Evolutionary conservation across 2,113 vertebrate genomes (phyloP), one percentile per base, ranked within the genome.

Genomic region (Phaethon lepturus): DNA sequence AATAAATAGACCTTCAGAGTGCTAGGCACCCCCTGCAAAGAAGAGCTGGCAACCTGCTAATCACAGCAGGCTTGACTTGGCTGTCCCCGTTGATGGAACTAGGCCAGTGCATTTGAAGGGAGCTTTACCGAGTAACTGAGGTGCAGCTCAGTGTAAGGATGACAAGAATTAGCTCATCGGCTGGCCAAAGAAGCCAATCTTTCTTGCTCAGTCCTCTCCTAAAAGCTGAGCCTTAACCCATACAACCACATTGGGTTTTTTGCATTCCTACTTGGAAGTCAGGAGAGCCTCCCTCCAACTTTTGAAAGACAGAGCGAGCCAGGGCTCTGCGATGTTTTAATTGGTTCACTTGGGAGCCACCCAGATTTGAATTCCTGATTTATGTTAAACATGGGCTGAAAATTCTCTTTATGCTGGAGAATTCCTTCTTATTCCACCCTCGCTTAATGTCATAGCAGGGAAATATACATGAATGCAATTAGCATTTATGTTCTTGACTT

Each of bases 281-380:
- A 90, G 60, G 74, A 80, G 24, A 94, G 33, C 14, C 26, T 93
- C n/a, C 52, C 44, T 74, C 69, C 52, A 84, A 56, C 79, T 81
- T 93, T 64, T 93, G 71, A 96, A 86, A 94, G 59, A 38, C 44
- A 63, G 84, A 90, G 66, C 3, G 13, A 79, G 64, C 45, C 67
- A 94, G 31, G n/a, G 63, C 89, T 85, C 94, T 84, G 67, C 49
- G 1, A 66, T 90, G 60, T 91, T 97, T 95, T 98, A 97, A 97
- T 94, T 97, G 95, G 95, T 82, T 97, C 97, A 97, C 93, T 93
- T 95, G 96, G 96, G 95, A 97, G 85, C 56, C 80, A 95, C 80
- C 50, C 71, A 95, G 90, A 97, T 97, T 76, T 93, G 78, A 96
- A 96, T 93, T 95, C 96, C 94, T 90, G 74, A 97, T 97, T 97